phyloP scores from a whole-genome alignment of 2,113 vertebrate species.

The Pelusios castaneus region DNA sequence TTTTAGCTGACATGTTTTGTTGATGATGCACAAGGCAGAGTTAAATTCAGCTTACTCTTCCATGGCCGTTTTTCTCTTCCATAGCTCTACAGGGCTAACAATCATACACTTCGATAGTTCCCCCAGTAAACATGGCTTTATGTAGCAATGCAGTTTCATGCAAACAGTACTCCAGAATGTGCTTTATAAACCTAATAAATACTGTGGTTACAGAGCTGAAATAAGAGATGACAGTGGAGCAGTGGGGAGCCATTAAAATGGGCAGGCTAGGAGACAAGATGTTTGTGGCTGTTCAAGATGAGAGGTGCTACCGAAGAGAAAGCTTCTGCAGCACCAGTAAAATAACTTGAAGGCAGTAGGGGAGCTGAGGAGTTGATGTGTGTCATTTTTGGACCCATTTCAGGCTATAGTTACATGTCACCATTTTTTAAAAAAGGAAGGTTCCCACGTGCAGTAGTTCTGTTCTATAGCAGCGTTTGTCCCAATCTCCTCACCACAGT shows the following conservation, averaged over 20 bases:
- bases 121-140: background rate
- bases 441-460: background rate
- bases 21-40: background rate
- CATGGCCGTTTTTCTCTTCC: background rate
- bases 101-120: background rate
- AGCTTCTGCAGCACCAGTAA: background rate
- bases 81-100: background rate
- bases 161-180: background rate
- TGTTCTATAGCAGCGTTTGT: background rate
- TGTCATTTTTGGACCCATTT: background rate
- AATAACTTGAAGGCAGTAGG: rapidly evolving
- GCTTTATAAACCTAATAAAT: background rate
- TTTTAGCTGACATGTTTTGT: background rate
- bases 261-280: background rate
- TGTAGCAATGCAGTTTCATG: background rate
- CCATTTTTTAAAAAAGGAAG: background rate
- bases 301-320: rapidly evolving
- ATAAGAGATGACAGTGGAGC: background rate
- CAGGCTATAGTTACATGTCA: background rate
- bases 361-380: rapidly evolving
- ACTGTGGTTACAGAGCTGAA: rapidly evolving
- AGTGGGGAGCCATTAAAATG: background rate
- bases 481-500: background rate
- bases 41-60: background rate
- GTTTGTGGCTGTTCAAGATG: rapidly evolving